Evolutionary conservation across 2,113 vertebrate species (phyloP), one percentile per base, ranked within the genome.

Genomic region (Antennarius striatus): DNA sequence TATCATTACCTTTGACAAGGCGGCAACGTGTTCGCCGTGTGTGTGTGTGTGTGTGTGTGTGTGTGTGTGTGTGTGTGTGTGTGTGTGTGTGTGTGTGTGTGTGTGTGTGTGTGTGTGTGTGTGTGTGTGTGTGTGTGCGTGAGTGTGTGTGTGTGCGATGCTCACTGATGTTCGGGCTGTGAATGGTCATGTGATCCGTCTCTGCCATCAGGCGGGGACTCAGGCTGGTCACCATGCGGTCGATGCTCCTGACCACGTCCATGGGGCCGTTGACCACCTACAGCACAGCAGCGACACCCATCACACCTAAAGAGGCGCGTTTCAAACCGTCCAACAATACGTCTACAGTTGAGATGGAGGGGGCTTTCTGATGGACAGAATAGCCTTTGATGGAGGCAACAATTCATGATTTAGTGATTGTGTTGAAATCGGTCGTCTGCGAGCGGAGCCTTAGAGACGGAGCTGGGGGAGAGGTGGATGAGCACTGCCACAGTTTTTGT

Each of bases 241-340:
- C 93, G 1, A 96, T 88, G 8, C 85, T 94, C 16, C 89, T 89
- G 22, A 96, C 92, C 73, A 96, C 88, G 7, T 93, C 85, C 96
- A 96, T 95, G 28, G 95, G 95, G 14, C 95, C 93, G 3, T 86
- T 91, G n/a, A 94, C 90, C 59, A 94, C 91, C 96, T 98, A 16
- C 48, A 89, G 62, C 4, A 68, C 68, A 86, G 28, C 55, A 42
- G 54, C 50, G 43, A 11, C 43, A 16, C 42, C 55, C 2, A 11
- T 32, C 58, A 50, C 50, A 76, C 47, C 36, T 15, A 43, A 69
- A 52, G 36, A 55, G 45, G 22, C 13, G n/a, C 45, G 56, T 74
- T 80, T 84, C 67, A 79, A 79, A 75, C 80, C 63, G 45, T 22
- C 22, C 22, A 22, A 22, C 22, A 59, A 72, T 72, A 68, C 64